Evolutionary conservation across 2,113 vertebrate genomes (phyloP).

Genomic region (Etheostoma cragini): DNA sequence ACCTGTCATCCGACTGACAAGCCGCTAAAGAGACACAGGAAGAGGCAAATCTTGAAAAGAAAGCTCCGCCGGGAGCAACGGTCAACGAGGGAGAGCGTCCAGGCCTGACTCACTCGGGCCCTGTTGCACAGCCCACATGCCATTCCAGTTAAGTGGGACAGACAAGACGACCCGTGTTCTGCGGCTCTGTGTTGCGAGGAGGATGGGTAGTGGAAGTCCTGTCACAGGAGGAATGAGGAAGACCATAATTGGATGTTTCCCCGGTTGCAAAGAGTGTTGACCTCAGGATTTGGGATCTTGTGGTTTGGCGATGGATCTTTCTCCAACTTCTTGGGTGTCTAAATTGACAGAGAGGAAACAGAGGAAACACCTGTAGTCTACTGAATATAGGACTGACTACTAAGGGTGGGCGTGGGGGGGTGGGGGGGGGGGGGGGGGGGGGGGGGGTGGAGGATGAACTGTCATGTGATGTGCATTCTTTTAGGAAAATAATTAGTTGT

Average conservation of each 20-base stretch:
- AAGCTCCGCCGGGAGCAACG: constrained; percentile 36
- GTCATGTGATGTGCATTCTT: no score
- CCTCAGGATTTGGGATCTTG: constrained; percentile 22
- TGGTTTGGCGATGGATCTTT: background rate
- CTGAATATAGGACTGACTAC: background rate
- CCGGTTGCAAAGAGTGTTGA: constrained; percentile 10
- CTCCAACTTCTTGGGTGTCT: constrained; percentile 22
- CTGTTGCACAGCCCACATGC: constrained; percentile 48
- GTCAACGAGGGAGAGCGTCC: constrained; percentile 32
- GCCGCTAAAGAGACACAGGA: constrained; percentile 66
- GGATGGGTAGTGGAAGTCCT: constrained; percentile 2
- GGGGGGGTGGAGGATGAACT: no score
- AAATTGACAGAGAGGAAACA: constrained; percentile 21
- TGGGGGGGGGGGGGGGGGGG: no score
- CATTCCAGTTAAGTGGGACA: constrained; percentile 46
- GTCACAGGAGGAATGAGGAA: constrained; percentile 9
- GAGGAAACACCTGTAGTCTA: constrained; percentile 32
- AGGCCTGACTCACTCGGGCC: constrained; percentile 50
- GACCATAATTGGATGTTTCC: constrained; percentile 39
- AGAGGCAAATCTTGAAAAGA: constrained; percentile 63
- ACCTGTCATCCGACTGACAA: constrained; percentile 72
- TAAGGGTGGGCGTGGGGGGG: no score
- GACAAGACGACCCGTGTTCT: constrained; percentile 33
- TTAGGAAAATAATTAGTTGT: no score
- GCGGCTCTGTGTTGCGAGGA: constrained; percentile 16